A percentile compares a stretch with the other conserved stretches of the same genome.
Evolutionary conservation across 2,113 vertebrate genomes (phyloP).

Genomic region (Heterocephalus glaber): DNA sequence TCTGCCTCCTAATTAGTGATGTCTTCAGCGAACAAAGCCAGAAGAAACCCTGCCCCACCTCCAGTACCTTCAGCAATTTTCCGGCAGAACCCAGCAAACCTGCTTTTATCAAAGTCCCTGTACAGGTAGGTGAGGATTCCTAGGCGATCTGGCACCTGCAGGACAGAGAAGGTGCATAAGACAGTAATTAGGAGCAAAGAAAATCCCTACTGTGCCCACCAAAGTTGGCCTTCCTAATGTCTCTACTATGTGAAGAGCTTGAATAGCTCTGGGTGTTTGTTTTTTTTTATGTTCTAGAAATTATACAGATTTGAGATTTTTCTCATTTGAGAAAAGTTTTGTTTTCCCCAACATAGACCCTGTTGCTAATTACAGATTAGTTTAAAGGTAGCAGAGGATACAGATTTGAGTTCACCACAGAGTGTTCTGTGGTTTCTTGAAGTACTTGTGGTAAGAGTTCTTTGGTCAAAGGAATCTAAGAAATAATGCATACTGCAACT

Average conservation of each 20-base stretch:
- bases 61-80: constrained; percentile 91
- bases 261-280: not conserved
- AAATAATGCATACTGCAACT: not conserved
- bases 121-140: constrained; percentile 94
- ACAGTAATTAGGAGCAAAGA: not conserved
- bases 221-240: not conserved
- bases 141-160: constrained; percentile 90
- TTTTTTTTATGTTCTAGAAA: not conserved
- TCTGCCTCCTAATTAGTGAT: not conserved
- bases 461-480: not conserved
- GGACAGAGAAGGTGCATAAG: not conserved
- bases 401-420: not conserved
- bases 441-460: not conserved
- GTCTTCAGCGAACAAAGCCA: not conserved
- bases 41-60: not conserved
- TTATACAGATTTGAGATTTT: not conserved
- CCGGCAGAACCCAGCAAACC: constrained; percentile 93
- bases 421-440: not conserved
- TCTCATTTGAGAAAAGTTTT: constrained; percentile 22
- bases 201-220: not conserved
- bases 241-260: not conserved
- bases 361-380: not conserved
- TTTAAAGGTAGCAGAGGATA: not conserved
- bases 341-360: not conserved
- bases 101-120: constrained; percentile 92